Conservation (phyloP, 1,140 invertebrate species). For the Drosophila virilis region DNA sequence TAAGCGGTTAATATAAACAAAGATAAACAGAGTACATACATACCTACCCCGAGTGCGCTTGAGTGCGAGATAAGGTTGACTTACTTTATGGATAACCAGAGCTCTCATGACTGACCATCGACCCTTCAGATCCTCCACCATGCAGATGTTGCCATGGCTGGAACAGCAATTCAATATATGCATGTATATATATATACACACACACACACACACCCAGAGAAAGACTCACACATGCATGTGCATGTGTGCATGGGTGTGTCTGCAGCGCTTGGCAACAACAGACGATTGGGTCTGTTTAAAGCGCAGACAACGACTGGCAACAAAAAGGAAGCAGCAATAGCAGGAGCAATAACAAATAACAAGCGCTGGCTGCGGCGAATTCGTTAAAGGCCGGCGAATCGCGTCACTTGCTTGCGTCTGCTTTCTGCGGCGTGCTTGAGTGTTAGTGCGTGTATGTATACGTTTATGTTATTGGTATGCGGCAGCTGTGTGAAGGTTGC, state of each 20-base stretch:
- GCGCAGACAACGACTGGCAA: background rate
- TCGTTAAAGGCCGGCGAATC: background rate
- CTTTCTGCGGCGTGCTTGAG: no score
- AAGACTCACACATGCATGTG: background rate
- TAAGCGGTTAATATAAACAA: no score
- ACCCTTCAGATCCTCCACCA: no score
- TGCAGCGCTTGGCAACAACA: background rate
- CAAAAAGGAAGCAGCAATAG: conserved; percentile 1
- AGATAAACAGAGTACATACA: no score
- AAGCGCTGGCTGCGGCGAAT: conserved; percentile 35
- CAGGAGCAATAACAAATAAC: conserved; percentile 1
- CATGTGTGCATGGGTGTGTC: background rate
- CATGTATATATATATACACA: no score
- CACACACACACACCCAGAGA: no score
- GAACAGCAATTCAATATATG: background rate
- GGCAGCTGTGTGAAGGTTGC: background rate
- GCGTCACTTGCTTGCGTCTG: background rate
- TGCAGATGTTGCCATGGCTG: background rate
- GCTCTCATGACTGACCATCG: no score
- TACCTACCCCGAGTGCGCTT: no score
- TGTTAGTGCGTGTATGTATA: background rate
- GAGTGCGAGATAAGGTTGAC: no score
- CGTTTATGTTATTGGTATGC: background rate
- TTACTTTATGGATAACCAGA: no score
- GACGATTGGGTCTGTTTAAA: background rate